Conservation (phyloP, 2,113 vertebrate genomes). For the Barnardius zonarius region DNA sequence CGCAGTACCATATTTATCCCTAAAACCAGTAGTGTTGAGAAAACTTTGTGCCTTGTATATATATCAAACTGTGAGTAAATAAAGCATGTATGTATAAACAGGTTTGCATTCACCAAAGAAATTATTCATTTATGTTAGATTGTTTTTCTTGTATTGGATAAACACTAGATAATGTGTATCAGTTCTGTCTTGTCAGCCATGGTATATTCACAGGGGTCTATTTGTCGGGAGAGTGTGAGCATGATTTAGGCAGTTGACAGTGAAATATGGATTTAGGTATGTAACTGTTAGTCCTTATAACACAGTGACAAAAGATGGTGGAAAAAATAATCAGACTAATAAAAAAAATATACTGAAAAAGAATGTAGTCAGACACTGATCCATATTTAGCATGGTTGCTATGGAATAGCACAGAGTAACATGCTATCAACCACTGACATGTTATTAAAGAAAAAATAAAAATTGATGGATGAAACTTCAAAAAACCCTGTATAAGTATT, state of each 20-base stretch:
- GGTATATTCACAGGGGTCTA: background rate
- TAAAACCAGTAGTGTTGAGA: background rate
- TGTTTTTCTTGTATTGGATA: background rate
- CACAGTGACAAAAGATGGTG: background rate
- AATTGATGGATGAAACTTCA: background rate
- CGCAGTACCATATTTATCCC: background rate
- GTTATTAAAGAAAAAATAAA: background rate
- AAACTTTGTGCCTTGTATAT: background rate
- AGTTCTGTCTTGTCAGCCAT: background rate
- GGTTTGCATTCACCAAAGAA: background rate
- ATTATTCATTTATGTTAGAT: background rate
- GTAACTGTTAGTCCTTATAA: background rate
- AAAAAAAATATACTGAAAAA: background rate
- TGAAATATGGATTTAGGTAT: background rate
- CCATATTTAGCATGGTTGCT: constrained; percentile 32
- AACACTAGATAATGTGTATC: background rate
- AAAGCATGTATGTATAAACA: background rate
- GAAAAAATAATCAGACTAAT: background rate
- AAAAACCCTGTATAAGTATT: background rate
- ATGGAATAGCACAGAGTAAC: constrained; percentile 7
- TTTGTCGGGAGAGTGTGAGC: background rate
- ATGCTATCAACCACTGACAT: background rate
- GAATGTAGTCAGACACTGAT: background rate
- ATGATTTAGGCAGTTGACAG: background rate
- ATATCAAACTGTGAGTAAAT: background rate